Evolutionary conservation across 2,797 vertebrate species (phyloP), one percentile per base, ranked within the genome.

Genomic region (Anas bahamensis): DNA sequence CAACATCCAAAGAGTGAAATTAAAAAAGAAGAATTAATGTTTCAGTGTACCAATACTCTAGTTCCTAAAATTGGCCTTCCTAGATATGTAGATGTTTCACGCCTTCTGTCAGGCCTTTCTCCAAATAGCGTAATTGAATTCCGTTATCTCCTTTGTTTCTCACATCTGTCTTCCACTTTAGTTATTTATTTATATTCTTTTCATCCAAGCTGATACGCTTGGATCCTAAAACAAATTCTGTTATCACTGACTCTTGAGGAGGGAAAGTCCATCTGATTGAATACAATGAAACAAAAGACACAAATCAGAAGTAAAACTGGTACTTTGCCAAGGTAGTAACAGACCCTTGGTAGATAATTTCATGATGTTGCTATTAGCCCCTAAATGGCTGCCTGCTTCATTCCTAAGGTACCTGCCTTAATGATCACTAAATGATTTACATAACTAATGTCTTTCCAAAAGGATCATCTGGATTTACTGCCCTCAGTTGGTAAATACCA

Each of bases 51-150:
- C 78, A 89, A 79, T 87, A 86, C 55, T 64, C 78, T 75, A 61
- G 2, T 83, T 96, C 74, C 89, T 65, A 37, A 91, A 91, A 88
- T 31, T 91, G 37, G 83, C 89, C 95, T 96, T 96, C 80, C 71
- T 75, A 78, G 48, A 83, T 88, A 91, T 60, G 84, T 95, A 84
- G 84, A 92, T 86, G 78, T 92, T 94, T 90, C 86, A 93, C 4
- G 18, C 86, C 87, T 92, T 93, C 90, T 96, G 84, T 88, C 83
- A 83, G 91, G 93, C 95, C 75, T 65, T 75, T 86, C 95, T 97
- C 96, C 97, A 97, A 97, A 95, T 33, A 91, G 59, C 3, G 8
- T 93, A 96, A 97, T 92, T 97, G 94, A 96, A 97, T 95, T 96
- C 82, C 94, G 85, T 95, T 92, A 83, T 68, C 56, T 83, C 56